phyloP scores from a whole-genome alignment of 2,113 vertebrate species.

The Larimichthys polyactis region DNA sequence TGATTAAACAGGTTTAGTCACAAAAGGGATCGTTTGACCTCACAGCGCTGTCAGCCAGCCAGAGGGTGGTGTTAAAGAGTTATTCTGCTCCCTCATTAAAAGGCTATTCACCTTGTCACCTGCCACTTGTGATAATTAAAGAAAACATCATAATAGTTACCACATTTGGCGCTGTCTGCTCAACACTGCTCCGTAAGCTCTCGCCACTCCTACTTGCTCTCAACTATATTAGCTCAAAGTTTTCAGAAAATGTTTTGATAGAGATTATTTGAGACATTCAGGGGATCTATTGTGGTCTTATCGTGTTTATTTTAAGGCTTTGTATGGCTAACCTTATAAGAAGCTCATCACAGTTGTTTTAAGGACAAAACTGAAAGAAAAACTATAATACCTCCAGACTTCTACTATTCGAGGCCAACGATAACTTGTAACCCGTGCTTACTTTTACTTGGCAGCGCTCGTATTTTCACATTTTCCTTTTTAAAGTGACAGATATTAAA shows the following conservation, averaged over 20 bases:
- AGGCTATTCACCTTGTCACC: conserved; percentile 73
- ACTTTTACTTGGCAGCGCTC: background rate
- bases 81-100: conserved; percentile 67
- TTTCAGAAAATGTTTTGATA: conserved; percentile 15
- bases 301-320: background rate
- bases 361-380: background rate
- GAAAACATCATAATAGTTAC: conserved; percentile 74
- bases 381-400: background rate
- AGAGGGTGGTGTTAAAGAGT: conserved; percentile 58
- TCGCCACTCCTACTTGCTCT: background rate
- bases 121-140: conserved; percentile 79
- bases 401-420: background rate
- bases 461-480: background rate
- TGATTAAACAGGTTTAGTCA: conserved; percentile 19
- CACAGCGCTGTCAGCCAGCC: conserved; percentile 41
- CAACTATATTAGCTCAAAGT: background rate
- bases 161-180: conserved; percentile 63
- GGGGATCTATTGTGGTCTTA: background rate
- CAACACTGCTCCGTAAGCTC: background rate
- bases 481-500: background rate
- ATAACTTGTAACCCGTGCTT: background rate
- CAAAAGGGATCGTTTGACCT: conserved; percentile 36
- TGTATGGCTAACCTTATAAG: background rate
- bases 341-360: background rate
- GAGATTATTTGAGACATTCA: background rate